Conservation (phyloP, 2,888 invertebrate species). For the Epinotia brunnichana region DNA sequence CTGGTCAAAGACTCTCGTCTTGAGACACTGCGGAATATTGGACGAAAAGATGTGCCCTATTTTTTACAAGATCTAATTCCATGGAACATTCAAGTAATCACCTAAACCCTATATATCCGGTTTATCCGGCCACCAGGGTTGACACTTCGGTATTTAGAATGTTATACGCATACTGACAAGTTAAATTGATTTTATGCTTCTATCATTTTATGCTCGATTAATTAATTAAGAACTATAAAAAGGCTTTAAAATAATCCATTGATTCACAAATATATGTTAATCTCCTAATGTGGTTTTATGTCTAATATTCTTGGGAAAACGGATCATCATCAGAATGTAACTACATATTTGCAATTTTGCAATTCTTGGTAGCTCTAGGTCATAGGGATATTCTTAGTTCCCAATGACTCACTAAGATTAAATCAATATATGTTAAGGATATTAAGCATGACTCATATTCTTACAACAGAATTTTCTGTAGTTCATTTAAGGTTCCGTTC, state of each 20-base stretch:
- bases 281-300: constrained; percentile 1
- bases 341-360: background rate
- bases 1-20: no score
- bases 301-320: background rate
- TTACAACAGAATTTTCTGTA: no score
- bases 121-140: no score
- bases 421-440: background rate
- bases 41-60: no score
- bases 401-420: background rate
- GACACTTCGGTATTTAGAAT: no score
- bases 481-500: no score
- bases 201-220: constrained; percentile 12
- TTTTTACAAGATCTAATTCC: no score
- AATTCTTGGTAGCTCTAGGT: background rate
- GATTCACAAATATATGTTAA: constrained; percentile 6
- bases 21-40: no score
- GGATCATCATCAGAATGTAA: background rate
- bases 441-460: background rate
- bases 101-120: no score
- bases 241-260: background rate
- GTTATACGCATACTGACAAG: no score
- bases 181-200: no score
- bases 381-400: background rate
- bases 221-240: constrained; percentile 11
- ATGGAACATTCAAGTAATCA: no score